Evolutionary conservation across 2,888 invertebrate genomes (phyloP), one percentile per base, ranked within the genome.

Genomic region (Spisula subtruncata): DNA sequence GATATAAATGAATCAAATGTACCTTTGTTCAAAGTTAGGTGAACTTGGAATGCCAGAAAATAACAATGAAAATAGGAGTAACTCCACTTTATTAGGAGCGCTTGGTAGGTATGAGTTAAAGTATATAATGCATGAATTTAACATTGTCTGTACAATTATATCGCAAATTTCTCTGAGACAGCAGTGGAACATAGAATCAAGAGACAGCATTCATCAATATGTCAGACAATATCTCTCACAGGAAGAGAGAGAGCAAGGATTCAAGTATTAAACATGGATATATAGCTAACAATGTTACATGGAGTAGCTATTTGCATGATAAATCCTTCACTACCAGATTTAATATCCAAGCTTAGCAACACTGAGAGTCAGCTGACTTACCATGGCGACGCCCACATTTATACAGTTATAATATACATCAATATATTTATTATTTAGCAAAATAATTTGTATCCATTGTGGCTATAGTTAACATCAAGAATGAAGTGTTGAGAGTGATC

Each of bases 181-280:
- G 25, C 25, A 25, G 41, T 41, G 41, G 6, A 66, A 66, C 10
- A n/a, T 25, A 8, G 25, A 66, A 25, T 25, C 25, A 25, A 66
- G 25, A n/a, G 25, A 66, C 60, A n/a, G 10, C 20, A 66, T 66
- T 25, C 25, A 66, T 66, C 60, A 66, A 25, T 25, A 25, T 66
- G 60, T 66, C 60, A 66, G 60, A 66, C 60, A 66, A n/a, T n/a
- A n/a, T 66, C 25, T 66, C 60, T 66, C 60, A 41, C 41, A 41
- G 41, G 8, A 41, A 41, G 2, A 41, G 41, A 5, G 4, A 41
- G 41, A 41, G 41, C 4, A 41, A 41, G n/a, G n/a, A n/a, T n/a
- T n/a, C 41, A 41, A 10, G 60, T 10, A 66, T n/a, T n/a, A 66
- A 66, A 66, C 25, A 66, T n/a, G 41, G 60, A 41, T 41, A 41